Conservation (phyloP, 2,797 vertebrate species). For the Tapirus indicus region DNA sequence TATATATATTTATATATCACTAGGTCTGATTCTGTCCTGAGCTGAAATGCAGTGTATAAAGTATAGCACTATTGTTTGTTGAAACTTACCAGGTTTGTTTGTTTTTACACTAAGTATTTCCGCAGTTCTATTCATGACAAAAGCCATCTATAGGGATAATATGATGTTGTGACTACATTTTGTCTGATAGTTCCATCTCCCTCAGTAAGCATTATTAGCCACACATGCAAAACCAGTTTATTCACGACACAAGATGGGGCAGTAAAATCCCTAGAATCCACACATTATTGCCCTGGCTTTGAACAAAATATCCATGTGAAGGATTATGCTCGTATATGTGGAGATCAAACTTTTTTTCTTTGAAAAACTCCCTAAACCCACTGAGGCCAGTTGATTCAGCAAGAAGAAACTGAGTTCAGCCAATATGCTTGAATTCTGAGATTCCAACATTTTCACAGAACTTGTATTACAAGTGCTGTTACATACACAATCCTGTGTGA, state of each 20-base stretch:
- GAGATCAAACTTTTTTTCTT: constrained; percentile 44
- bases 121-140: background rate
- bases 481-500: background rate
- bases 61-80: background rate
- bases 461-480: background rate
- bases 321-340: background rate
- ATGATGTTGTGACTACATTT: background rate
- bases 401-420: constrained; percentile 48
- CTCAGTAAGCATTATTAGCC: background rate
- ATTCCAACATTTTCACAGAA: constrained; percentile 23
- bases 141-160: background rate
- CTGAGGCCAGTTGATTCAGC: constrained; percentile 23
- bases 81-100: background rate
- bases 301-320: constrained; percentile 1
- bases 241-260: background rate
- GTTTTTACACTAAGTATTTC: background rate
- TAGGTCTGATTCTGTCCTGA: background rate
- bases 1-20: background rate
- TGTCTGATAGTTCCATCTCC: background rate
- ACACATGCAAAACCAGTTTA: background rate
- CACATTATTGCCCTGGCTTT: background rate
- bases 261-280: background rate
- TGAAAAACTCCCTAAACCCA: constrained; percentile 30
- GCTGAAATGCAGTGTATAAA: background rate
- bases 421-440: background rate